These are phyloP conservation scores for Caenorhabditis becei DNA, from an alignment of 2,888 invertebrate genomes.

Conservation along the genomic window DNA sequence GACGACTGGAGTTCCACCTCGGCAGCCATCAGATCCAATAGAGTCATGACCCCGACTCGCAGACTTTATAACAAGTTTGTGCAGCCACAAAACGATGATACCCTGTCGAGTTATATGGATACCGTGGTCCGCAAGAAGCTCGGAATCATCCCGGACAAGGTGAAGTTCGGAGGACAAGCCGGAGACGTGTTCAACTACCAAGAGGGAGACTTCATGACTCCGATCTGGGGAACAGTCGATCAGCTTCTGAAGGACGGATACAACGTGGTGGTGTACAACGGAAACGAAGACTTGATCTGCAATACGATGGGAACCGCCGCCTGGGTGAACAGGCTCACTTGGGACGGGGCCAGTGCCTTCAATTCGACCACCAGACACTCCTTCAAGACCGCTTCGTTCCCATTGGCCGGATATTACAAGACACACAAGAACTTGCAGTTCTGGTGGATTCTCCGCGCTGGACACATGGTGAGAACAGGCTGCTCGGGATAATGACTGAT, in stretches of 20 bases:
- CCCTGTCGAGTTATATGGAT: conserved; percentile 85
- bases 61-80: conserved; percentile 74
- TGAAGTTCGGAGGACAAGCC: conserved; percentile 86
- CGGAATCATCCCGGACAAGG: conserved; percentile 85
- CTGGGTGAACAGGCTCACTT: conserved; percentile 88
- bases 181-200: conserved; percentile 85
- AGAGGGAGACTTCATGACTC: conserved; percentile 89
- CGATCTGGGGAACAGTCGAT: conserved; percentile 85
- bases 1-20: conserved; percentile 71
- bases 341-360: conserved; percentile 86
- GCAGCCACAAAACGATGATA: conserved; percentile 62
- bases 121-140: conserved; percentile 86
- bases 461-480: conserved; percentile 85
- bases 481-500: background rate
- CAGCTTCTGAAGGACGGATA: conserved; percentile 82
- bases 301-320: conserved; percentile 88
- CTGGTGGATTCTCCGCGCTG: conserved; percentile 89
- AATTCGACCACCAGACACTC: conserved; percentile 76
- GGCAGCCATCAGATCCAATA: conserved; percentile 20
- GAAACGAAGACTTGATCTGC: conserved; percentile 91
- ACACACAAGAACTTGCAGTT: conserved; percentile 86
- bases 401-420: conserved; percentile 73
- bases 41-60: conserved; percentile 32
- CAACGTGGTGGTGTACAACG: conserved; percentile 87
- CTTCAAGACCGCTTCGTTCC: conserved; percentile 66